Evolutionary conservation across 2,113 vertebrate species (phyloP).

Genomic region (Laterallus jamaicensis): DNA sequence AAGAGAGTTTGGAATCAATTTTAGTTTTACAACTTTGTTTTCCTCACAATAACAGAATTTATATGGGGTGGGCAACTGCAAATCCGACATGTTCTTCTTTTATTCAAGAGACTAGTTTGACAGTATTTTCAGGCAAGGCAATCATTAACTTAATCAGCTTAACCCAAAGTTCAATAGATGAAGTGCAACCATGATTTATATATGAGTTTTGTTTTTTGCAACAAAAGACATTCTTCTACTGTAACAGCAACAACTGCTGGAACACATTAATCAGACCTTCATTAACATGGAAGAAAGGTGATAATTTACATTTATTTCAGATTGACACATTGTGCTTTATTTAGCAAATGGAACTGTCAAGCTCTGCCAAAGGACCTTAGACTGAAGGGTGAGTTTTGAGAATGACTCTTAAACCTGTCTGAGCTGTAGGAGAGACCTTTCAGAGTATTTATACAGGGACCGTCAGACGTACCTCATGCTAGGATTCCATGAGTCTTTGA

Average conservation of each 20-base stretch:
- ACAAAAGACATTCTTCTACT: conserved; percentile 49
- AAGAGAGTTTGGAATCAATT: not conserved
- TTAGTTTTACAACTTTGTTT: not conserved
- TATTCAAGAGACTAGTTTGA: not conserved
- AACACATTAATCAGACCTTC: conserved; percentile 72
- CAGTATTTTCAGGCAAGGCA: conserved; percentile 3
- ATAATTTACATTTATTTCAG: conserved; percentile 80
- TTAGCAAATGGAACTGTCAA: conserved; percentile 75
- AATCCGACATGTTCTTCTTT: not conserved
- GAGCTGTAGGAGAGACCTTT: conserved; percentile 68
- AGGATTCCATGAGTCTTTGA: conserved; percentile 70
- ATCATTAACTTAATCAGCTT: not conserved
- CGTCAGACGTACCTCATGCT: conserved; percentile 61
- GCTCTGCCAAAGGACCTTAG: conserved; percentile 51
- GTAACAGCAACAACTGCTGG: conserved; percentile 19
- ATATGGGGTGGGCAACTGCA: not conserved
- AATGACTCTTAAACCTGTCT: conserved; percentile 73
- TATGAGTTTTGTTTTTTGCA: conserved; percentile 43
- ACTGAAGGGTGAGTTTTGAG: conserved; percentile 68
- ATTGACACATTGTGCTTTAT: conserved; percentile 74
- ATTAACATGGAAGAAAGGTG: conserved; percentile 71
- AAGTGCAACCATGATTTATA: conserved; percentile 33
- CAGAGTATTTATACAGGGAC: conserved; percentile 68
- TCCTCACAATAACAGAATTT: not conserved
- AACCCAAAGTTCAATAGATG: conserved; percentile 36